Evolutionary conservation across 2,888 invertebrate species (phyloP), one percentile per base, ranked within the genome.

Genomic region (Eucriotettix oculatus): DNA sequence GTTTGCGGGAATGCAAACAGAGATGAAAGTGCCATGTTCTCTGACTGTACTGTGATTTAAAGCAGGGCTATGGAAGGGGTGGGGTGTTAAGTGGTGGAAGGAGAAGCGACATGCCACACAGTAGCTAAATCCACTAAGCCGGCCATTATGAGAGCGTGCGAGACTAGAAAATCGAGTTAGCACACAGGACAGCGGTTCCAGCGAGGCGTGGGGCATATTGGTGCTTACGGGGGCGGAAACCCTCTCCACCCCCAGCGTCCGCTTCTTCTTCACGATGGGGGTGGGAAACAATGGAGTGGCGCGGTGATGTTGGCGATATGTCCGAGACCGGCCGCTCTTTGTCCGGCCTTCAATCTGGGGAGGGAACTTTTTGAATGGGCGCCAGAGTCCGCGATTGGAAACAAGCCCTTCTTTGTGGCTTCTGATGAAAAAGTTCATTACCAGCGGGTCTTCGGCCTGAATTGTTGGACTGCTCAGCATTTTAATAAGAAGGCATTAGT

Each of bases 161-260:
- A 58, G 58, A 53, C 53, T 29, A 58, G 58, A 58, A 58, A 58
- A 58, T 58, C 58, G 58, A 58, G 58, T 58, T 58, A 58, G 58
- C 14, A 29, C 29, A 58, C 58, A 54, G 58, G 58, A 58, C 54
- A 54, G 42, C 43, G 58, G 43, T n/a, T 12, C 48, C 48, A 29
- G 29, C 29, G 29, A 29, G 29, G 29, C 29, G 48, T n/a, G 14
- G 48, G 48, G 48, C 48, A 48, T 48, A 48, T 48, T 48, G 48
- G 48, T n/a, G 48, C 12, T n/a, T n/a, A 48, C 48, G 48, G 48
- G 48, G 48, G 48, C 48, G 48, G 48, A 48, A 48, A n/a, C 48
- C 48, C 48, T 48, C 29, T 29, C 48, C 48, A 14, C n/a, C 48
- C 48, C 48, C 14, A n/a, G 48, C 48, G 48, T n/a, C 48, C 48